These are phyloP conservation scores for Chouioia cunea DNA, from an alignment of 2,888 invertebrate genomes.

Conservation along the genomic window DNA sequence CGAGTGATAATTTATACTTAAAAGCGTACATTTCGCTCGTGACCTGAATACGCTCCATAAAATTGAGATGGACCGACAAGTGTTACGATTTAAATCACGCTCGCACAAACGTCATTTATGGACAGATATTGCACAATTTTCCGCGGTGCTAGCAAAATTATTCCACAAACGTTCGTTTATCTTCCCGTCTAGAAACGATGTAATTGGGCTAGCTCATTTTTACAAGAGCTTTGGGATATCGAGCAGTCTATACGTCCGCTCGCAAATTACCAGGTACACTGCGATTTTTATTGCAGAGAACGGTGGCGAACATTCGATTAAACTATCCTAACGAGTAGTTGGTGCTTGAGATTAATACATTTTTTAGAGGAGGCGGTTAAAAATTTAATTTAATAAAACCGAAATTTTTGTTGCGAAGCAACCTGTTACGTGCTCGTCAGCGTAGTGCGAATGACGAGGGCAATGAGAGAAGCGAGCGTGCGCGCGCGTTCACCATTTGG, in stretches of 20 bases:
- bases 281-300: too few relatives aligned
- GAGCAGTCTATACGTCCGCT: too few relatives aligned
- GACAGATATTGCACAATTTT: too few relatives aligned
- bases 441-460: not conserved
- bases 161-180: too few relatives aligned
- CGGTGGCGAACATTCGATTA: too few relatives aligned
- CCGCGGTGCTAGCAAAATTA: too few relatives aligned
- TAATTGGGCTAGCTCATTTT: too few relatives aligned
- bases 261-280: too few relatives aligned
- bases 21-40: constrained; percentile 20
- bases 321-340: too few relatives aligned
- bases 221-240: too few relatives aligned
- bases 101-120: constrained; percentile 14
- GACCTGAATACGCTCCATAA: constrained; percentile 15
- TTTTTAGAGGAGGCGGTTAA: not conserved
- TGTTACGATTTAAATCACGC: constrained; percentile 29
- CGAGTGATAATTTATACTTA: constrained; percentile 1
- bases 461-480: not conserved
- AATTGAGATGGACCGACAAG: constrained; percentile 3
- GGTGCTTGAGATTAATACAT: not conserved
- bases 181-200: too few relatives aligned
- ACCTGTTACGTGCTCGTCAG: constrained; percentile 47
- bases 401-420: constrained; percentile 30
- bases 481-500: not conserved
- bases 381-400: not conserved